These are phyloP conservation scores for Micromussa lordhowensis DNA, from an alignment of 92 coral and sea anemone species.

Conservation along the genomic window DNA sequence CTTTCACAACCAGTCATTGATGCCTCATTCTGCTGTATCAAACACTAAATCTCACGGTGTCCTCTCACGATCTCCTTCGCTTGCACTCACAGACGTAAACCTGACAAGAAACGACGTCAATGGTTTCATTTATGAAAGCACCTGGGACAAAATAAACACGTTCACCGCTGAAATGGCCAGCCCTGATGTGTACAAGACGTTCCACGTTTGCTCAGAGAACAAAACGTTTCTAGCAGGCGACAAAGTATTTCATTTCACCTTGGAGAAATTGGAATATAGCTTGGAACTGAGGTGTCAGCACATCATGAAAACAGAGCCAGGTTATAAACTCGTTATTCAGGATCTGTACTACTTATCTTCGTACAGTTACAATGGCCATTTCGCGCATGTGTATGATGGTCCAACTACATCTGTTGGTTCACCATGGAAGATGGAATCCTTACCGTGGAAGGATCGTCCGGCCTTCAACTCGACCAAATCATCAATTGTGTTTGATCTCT, in stretches of 20 bases:
- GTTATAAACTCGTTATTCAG: conserved; percentile 53
- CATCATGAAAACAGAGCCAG: conserved; percentile 42
- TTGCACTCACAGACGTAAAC: conserved; percentile 26
- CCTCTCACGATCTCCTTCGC: conserved; percentile 35
- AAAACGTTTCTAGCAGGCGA: conserved; percentile 35
- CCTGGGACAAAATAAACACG: conserved; percentile 38
- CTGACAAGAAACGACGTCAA: conserved; percentile 35
- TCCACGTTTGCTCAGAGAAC: conserved; percentile 39
- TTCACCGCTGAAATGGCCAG: conserved; percentile 46
- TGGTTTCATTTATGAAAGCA: conserved; percentile 27
- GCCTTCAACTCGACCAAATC: conserved; percentile 36
- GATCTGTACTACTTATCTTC: conserved; percentile 11
- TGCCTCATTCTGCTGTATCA: conserved; percentile 45
- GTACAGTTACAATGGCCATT: background rate
- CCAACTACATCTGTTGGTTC: background rate
- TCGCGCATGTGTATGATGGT: conserved; percentile 45
- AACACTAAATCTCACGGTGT: conserved; percentile 50
- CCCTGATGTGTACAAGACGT: conserved; percentile 10
- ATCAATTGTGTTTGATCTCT: background rate
- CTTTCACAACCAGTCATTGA: conserved; percentile 25
- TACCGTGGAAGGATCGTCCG: conserved; percentile 41
- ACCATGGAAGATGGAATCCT: conserved; percentile 33
- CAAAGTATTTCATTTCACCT: conserved; percentile 19
- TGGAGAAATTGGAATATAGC: background rate
- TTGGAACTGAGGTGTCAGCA: conserved; percentile 48